Evolutionary conservation across 2,113 vertebrate genomes (phyloP), one percentile per base, ranked within the genome.

Genomic region (Hyaena hyaena): DNA sequence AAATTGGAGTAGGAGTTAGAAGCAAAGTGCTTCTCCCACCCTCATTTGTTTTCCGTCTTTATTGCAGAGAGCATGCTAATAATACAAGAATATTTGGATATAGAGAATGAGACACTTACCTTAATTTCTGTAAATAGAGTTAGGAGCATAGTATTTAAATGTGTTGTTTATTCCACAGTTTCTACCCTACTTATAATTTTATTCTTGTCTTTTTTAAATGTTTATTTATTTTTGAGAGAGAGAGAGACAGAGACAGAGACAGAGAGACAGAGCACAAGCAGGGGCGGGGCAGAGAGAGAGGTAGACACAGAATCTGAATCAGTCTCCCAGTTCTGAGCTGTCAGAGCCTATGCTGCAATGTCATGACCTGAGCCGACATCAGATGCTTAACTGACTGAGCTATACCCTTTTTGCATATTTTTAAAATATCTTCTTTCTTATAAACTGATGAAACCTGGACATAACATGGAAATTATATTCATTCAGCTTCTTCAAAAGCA

Each of bases 1-100:
- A 39, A 74, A 35, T 0, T 69, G 15, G 1, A 89, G 3, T 48
- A 93, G n/a, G 1, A 43, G 73, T 68, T n/a, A 61, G 7, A 90
- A 76, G 10, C 12, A 55, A 43, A 45, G 24, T 0, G 2, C 23
- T 45, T 21, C 4, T 1, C 17, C 14, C 7, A 45, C n/a, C 12
- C 23, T 5, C 23, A n/a, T 26, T 79, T 48, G 8, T 21, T 63
- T 85, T 16, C n/a, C 50, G 4, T 66, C 17, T 45, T 45, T 79
- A n/a, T 15, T 65, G 15, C 24, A 68, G 45, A 43, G 39, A 80
- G 16, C 12, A 28, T 33, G 0, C 0, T 58, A 39, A 65, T 14
- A 45, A 90, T 50, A 65, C 7, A 93, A 87, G 91, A 48, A 68
- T 66, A 71, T 53, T 35, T 48, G 26, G 1, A 10, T 15, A 61